Evolutionary conservation across 2,113 vertebrate species (phyloP).

Genomic region (Eretmochelys imbricata): DNA sequence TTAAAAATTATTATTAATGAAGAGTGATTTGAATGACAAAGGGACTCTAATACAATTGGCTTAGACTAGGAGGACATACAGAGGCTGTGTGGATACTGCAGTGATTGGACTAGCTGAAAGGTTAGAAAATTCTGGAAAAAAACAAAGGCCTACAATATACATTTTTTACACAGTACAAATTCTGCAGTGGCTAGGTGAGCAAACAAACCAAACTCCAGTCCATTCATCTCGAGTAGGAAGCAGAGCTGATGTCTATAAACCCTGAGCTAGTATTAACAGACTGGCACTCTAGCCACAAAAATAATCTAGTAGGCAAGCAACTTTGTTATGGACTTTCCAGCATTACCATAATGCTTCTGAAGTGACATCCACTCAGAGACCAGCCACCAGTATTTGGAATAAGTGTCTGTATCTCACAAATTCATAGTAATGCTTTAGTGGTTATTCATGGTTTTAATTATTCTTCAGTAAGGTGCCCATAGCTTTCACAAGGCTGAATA

Average conservation of each 20-base stretch:
- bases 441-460: neutral
- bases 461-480: neutral
- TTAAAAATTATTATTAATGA: neutral
- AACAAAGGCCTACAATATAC: neutral
- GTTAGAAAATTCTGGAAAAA: neutral
- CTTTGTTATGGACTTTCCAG: neutral
- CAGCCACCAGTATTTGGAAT: constrained; percentile 7
- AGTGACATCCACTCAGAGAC: neutral
- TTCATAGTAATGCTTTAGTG: neutral
- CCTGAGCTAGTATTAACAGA: constrained; percentile 23
- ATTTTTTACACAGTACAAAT: neutral
- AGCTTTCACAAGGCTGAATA: neutral
- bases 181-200: neutral
- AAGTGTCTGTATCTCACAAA: neutral
- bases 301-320: constrained; percentile 27
- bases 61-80: neutral
- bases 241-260: constrained; percentile 25
- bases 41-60: neutral
- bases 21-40: neutral
- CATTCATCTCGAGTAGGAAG: constrained; percentile 16
- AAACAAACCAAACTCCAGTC: neutral
- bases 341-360: neutral
- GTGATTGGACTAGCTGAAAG: neutral
- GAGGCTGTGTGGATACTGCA: neutral
- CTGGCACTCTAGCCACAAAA: constrained; percentile 39